Evolutionary conservation across 1,140 invertebrate genomes (phyloP).

Genomic region (Bursaphelenchus mucronatus): DNA sequence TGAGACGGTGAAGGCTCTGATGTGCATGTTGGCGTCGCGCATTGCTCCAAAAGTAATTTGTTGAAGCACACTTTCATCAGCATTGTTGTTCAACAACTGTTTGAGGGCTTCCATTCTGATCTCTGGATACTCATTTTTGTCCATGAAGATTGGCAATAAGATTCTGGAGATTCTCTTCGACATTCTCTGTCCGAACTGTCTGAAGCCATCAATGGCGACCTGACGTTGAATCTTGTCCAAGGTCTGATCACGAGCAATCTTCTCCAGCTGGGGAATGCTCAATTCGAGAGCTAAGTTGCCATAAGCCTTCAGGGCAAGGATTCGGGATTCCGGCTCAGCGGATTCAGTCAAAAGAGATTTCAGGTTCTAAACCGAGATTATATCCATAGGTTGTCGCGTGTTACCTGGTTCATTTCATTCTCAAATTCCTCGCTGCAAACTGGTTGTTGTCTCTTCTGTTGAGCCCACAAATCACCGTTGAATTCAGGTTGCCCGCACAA

Average conservation of each 20-base stretch:
- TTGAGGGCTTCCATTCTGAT: slow-evolving; percentile 53
- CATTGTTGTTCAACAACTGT: slow-evolving; percentile 34
- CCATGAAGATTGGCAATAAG: slow-evolving; percentile 50
- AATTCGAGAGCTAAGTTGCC: slow-evolving; percentile 56
- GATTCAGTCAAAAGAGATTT: slow-evolving; percentile 28
- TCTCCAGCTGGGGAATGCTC: slow-evolving; percentile 38
- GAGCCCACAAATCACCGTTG: slow-evolving; percentile 2
- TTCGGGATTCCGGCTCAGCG: slow-evolving; percentile 25
- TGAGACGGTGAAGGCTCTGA: slow-evolving; percentile 51
- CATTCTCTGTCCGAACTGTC: slow-evolving; percentile 38
- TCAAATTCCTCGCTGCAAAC: not conserved
- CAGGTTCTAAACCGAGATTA: slow-evolving; percentile 12
- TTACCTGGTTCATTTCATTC: not conserved
- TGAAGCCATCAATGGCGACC: slow-evolving; percentile 54
- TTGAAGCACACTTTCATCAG: slow-evolving; percentile 34
- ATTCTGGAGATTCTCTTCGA: slow-evolving; percentile 47
- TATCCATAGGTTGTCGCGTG: not conserved
- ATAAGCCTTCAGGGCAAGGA: slow-evolving; percentile 40
- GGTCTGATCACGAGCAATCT: slow-evolving; percentile 42
- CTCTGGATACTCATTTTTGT: slow-evolving; percentile 45
- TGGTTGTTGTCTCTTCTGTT: slow-evolving; percentile 1
- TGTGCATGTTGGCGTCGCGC: slow-evolving; percentile 49
- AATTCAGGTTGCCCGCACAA: slow-evolving; percentile 5
- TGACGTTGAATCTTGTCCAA: slow-evolving; percentile 40
- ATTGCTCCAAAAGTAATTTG: slow-evolving; percentile 43